These are phyloP conservation scores for Paralinhomoeus sp. DNA, from an alignment of 2,888 invertebrate species.

Conservation along the genomic window DNA sequence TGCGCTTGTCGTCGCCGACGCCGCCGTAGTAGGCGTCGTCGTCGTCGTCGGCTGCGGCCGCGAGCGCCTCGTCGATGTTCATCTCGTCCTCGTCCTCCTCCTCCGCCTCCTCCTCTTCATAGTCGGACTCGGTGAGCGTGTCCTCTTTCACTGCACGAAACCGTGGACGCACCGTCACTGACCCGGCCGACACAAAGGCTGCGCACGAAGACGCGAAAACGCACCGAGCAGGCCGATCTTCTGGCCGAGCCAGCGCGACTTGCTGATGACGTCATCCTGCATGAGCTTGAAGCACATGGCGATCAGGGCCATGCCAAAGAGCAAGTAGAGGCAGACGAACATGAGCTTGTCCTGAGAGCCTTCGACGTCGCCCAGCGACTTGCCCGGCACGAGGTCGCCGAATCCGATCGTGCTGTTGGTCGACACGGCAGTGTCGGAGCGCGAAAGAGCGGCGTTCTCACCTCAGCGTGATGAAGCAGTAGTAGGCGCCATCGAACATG, in stretches of 20 bases:
- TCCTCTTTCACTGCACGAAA: constrained; percentile 18
- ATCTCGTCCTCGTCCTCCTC: constrained; percentile 21
- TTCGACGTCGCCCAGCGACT: constrained; percentile 19
- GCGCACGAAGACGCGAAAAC: background rate
- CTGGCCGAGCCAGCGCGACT: constrained; percentile 3
- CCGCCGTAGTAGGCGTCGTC: constrained; percentile 9
- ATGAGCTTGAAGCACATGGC: constrained; percentile 93
- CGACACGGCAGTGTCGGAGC: background rate
- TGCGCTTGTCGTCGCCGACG: constrained; percentile 1
- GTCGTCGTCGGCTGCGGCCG: background rate
- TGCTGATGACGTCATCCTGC: constrained; percentile 25
- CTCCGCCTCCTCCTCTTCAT: constrained; percentile 17
- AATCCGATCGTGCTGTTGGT: constrained; percentile 31
- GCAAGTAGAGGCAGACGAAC: constrained; percentile 64
- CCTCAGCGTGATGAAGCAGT: constrained; percentile 7
- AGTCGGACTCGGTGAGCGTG: constrained; percentile 17
- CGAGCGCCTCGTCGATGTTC: constrained; percentile 5
- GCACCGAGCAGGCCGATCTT: constrained; percentile 12
- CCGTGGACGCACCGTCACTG: constrained; percentile 2
- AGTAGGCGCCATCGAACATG: constrained; percentile 8
- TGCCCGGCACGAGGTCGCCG: constrained; percentile 25
- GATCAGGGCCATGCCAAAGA: constrained; percentile 73
- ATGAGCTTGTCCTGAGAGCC: constrained; percentile 45
- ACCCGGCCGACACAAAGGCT: background rate
- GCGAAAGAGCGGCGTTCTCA: constrained; percentile 1